Percentiles rank a stretch among this genome's conserved stretches.
Conservation (phyloP, 2,888 invertebrate genomes). For the Xanthia togata region DNA sequence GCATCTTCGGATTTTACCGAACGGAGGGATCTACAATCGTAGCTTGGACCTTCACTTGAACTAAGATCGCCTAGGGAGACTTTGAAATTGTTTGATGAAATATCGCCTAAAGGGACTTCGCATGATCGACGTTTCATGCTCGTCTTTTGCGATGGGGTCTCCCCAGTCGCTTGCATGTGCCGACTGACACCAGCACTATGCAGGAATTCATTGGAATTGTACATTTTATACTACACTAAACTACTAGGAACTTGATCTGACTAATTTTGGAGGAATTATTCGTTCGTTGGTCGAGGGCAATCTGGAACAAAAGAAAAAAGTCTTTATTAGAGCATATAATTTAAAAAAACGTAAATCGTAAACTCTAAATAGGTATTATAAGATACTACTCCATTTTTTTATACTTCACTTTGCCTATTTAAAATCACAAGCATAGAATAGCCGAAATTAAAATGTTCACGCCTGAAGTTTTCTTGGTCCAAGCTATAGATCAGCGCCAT, state of each 20-base stretch:
- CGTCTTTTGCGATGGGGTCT: constrained; percentile 86
- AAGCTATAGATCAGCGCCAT: constrained; percentile 46
- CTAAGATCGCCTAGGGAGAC: constrained; percentile 86
- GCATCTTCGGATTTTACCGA: constrained; percentile 85
- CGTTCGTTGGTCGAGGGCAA: constrained; percentile 76
- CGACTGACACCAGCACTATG: constrained; percentile 88
- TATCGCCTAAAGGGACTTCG: constrained; percentile 87
- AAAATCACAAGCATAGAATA: not conserved
- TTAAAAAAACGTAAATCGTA: not conserved
- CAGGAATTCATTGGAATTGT: constrained; percentile 87
- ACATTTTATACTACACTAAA: constrained; percentile 82
- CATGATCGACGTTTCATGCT: constrained; percentile 88
- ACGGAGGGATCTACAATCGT: constrained; percentile 83
- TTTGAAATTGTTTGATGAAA: constrained; percentile 86
- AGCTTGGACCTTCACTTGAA: constrained; percentile 79
- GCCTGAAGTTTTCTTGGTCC: accelerated
- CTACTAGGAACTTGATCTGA: constrained; percentile 88
- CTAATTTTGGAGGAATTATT: constrained; percentile 87
- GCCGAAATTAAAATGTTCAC: not conserved
- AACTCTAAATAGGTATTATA: not conserved
- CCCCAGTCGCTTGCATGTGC: constrained; percentile 88
- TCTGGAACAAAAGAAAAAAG: constrained; percentile 83
- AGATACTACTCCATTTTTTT: not conserved
- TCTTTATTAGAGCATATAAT: no score
- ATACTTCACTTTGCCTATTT: not conserved